Base-by-base conservation (phyloP, 2,113 vertebrate species). In the Oxygymnocypris stewartii region DNA sequence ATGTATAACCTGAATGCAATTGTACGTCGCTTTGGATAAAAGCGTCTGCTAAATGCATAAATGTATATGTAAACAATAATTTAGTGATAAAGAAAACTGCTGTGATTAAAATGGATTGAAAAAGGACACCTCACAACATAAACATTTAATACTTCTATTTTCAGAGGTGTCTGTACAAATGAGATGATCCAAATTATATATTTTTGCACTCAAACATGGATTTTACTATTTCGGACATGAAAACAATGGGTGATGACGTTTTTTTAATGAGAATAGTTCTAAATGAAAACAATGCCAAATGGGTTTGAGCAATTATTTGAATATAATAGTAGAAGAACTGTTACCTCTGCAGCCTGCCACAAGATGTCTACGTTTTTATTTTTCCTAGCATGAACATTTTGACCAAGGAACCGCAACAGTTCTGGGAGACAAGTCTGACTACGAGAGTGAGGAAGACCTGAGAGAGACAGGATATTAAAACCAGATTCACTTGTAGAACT, bases 291-390 rank as follows among this genome's bases (percentile, higher is more conserved):
- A 23, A 57, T 8, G 54, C 16, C 18, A 28, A 67, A 67, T 11
- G 10, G 25, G 63, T 57, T 57, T 12, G 18, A 57, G 20, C 20
- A 23, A 59, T 23, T 59, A 23, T 59, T 59, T 6, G 51, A 23
- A 23, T 61, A n/a, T 61, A 61, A n/a, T n/a, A 6, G 40, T 42
- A 73, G 35, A 4, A 12, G 42, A 69, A 31, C 25, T 18, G 40
- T 84, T 93, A 99, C 98, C 97, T 99, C 98, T 9, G 98, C 98
- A 20, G 98, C 97, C 93, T 99, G 98, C 98, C 98, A 99, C 67
- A 99, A 96, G 89, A 99, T 97, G 93, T 99, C 98, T 71, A 99
- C 98, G 4, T 99, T 99, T 94, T 99, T 99, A 91, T 98, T 98
- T 93, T 99, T 99, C 86, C 98, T 95, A 89, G 97, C 97, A 9